Percentiles rank a stretch among this genome's conserved stretches.
phyloP scores from a whole-genome alignment of 2,113 vertebrate genomes.

The Pelusios castaneus region DNA sequence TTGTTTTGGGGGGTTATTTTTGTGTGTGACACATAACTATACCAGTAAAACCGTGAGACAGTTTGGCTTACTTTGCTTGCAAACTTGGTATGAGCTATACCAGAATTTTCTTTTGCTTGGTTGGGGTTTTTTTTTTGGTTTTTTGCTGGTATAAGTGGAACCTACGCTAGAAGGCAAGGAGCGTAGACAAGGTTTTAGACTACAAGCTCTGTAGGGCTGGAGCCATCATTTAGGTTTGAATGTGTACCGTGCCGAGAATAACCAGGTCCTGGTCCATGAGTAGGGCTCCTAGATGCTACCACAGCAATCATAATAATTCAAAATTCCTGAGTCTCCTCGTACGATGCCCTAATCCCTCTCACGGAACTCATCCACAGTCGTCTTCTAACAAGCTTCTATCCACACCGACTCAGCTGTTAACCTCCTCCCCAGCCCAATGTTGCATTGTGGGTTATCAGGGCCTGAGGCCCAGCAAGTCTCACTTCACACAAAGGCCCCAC shows the following conservation, averaged over 20 bases:
- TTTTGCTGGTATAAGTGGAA: background rate
- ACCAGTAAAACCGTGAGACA: slow-evolving; percentile 56
- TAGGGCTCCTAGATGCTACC: background rate
- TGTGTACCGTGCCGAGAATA: background rate
- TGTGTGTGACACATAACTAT: slow-evolving; percentile 42
- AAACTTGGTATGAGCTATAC: background rate
- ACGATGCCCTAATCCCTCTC: background rate
- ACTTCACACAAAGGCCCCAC: background rate
- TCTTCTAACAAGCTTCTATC: background rate
- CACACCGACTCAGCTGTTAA: background rate
- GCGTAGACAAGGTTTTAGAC: background rate
- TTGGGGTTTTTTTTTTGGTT: background rate
- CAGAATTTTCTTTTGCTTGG: background rate
- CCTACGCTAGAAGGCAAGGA: background rate
- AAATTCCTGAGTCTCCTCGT: background rate
- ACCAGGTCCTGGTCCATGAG: background rate
- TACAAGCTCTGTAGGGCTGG: background rate
- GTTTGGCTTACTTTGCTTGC: slow-evolving; percentile 39
- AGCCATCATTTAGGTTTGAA: background rate
- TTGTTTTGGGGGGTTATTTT: too few species aligned
- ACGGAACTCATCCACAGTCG: background rate
- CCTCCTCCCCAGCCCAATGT: background rate
- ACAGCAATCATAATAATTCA: background rate
- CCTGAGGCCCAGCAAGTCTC: slow-evolving; percentile 9
- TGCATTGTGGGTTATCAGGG: background rate